Evolutionary conservation across 2,113 vertebrate genomes (phyloP).

Genomic region (Sylvicapra grimmia): DNA sequence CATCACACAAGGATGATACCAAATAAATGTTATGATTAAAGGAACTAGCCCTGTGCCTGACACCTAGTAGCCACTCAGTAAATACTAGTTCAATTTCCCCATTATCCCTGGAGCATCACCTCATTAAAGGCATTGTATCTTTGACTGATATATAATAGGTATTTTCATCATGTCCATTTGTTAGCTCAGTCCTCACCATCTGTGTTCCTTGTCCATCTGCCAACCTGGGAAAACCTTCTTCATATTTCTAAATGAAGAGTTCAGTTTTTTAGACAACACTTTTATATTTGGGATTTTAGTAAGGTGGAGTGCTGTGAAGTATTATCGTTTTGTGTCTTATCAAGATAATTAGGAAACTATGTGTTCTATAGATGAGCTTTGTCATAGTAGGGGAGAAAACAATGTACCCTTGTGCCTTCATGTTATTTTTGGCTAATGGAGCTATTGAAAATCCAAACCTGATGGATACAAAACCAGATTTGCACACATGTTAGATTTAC

Average conservation of each 20-base stretch:
- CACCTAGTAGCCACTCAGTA: not conserved
- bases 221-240: not conserved
- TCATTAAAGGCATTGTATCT: not conserved
- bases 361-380: not conserved
- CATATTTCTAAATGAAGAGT: not conserved
- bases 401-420: not conserved
- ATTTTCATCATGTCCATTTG: not conserved
- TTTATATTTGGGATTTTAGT: not conserved
- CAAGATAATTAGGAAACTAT: not conserved
- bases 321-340: not conserved
- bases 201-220: conserved; percentile 10
- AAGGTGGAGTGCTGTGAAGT: not conserved
- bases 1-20: not conserved
- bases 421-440: not conserved
- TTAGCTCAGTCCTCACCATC: not conserved
- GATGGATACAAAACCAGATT: not conserved
- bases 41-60: not conserved
- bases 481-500: not conserved
- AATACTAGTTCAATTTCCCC: not conserved
- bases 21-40: not conserved
- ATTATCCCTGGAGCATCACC: not conserved
- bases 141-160: not conserved
- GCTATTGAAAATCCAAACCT: not conserved
- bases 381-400: not conserved
- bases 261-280: not conserved